Conservation (phyloP, 2,113 vertebrate species). For the Protobothrops flavoviridis region DNA sequence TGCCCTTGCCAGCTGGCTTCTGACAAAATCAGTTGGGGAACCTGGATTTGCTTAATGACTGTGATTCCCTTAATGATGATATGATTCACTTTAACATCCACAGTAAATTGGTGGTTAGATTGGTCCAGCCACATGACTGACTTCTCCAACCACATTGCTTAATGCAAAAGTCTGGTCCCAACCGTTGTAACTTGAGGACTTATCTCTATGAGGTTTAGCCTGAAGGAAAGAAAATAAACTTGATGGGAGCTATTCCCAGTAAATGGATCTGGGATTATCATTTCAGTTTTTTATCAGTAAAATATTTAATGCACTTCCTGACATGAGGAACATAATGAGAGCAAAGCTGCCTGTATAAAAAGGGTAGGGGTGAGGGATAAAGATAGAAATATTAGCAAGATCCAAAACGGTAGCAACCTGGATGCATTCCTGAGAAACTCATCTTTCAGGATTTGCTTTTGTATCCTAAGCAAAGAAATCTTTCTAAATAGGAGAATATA, state of each 20-base stretch:
- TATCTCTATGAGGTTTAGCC: not conserved
- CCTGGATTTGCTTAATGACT: no score
- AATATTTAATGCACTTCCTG: not conserved
- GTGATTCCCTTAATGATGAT: no score
- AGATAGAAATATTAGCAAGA: not conserved
- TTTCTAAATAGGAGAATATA: not conserved
- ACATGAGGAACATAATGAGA: not conserved
- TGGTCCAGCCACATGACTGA: no score
- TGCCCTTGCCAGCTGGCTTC: no score
- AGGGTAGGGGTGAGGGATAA: not conserved
- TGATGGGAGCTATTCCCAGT: not conserved
- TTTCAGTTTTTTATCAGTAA: not conserved
- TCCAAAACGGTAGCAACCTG: not conserved
- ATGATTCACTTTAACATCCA: no score
- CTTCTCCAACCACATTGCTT: not conserved
- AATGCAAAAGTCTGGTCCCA: no score
- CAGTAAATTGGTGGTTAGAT: no score
- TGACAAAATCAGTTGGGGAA: no score
- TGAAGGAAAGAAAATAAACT: not conserved
- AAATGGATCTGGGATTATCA: not conserved
- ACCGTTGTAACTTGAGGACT: no score
- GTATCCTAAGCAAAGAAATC: not conserved
- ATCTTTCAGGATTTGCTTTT: not conserved
- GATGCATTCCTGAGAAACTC: not conserved
- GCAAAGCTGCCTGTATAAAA: not conserved